Percentiles rank a stretch among this genome's conserved stretches.
These are phyloP conservation scores for Linepithema humile DNA, from an alignment of 1,140 invertebrate genomes.

Conservation along the genomic window DNA sequence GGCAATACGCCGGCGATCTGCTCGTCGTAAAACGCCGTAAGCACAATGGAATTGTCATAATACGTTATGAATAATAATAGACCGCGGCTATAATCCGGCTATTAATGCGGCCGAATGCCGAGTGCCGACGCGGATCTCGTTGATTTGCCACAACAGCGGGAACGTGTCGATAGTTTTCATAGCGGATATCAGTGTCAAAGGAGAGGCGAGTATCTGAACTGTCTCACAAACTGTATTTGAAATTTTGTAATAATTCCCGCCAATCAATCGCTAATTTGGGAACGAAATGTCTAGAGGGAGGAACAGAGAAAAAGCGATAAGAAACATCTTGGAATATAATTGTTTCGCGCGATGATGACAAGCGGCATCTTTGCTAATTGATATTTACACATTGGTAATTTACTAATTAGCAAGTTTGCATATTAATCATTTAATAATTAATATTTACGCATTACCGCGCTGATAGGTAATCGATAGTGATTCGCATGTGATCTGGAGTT, in stretches of 20 bases:
- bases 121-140: background rate
- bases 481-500: slow-evolving; percentile 12
- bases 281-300: background rate
- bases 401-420: slow-evolving; percentile 39
- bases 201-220: background rate
- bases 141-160: background rate
- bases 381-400: slow-evolving; percentile 45
- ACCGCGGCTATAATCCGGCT: slow-evolving; percentile 13
- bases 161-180: slow-evolving; percentile 4
- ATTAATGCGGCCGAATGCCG: slow-evolving; percentile 16
- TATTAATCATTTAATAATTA: slow-evolving; percentile 46
- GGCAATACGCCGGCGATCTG: slow-evolving; percentile 46
- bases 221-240: background rate
- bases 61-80: slow-evolving; percentile 59
- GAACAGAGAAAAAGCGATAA: background rate
- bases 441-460: slow-evolving; percentile 40
- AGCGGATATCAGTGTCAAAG: background rate
- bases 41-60: slow-evolving; percentile 57
- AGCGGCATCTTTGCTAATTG: slow-evolving; percentile 30
- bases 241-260: background rate
- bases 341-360: background rate
- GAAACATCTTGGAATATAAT: background rate
- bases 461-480: slow-evolving; percentile 43
- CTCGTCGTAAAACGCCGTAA: slow-evolving; percentile 45
- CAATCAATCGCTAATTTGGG: background rate